A percentile compares a stretch with the other conserved stretches of the same genome.
Evolutionary conservation across 2,797 vertebrate species (phyloP).

Genomic region (Rhynchonycteris naso): DNA sequence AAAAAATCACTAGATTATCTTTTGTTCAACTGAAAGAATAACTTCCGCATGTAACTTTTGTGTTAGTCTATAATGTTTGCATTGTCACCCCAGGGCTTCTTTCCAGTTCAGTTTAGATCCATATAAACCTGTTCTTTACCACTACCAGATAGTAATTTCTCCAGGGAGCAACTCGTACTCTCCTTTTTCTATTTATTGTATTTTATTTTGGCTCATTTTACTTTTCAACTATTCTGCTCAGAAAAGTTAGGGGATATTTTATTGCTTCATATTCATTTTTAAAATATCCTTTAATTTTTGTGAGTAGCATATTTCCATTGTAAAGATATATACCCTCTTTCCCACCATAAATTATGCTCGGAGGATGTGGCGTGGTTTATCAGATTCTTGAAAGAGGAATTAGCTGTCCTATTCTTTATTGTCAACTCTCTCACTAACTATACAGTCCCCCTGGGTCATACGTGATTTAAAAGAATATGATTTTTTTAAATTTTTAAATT

Average conservation of each 20-base stretch:
- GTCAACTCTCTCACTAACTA: not conserved
- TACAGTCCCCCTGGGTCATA: not conserved
- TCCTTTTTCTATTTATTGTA: not conserved
- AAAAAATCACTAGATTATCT: not conserved
- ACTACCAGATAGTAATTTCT: not conserved
- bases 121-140: not conserved
- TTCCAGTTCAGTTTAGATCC: not conserved
- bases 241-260: no score
- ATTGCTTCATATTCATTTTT: no score
- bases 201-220: not conserved
- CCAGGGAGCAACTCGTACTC: not conserved
- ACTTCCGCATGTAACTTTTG: not conserved
- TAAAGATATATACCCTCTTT: not conserved
- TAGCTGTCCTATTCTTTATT: not conserved
- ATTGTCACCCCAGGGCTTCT: not conserved
- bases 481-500: not conserved
- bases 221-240: not conserved
- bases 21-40: not conserved
- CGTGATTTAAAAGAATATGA: not conserved
- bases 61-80: not conserved
- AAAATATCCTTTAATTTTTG: no score
- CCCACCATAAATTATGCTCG: fast-evolving
- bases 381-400: not conserved
- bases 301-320: not conserved
- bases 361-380: not conserved